Percentiles rank a stretch among this genome's conserved stretches.
These are phyloP conservation scores for Oreonectes daqikongensis DNA, from an alignment of 2,797 vertebrate genomes.

Conservation along the genomic window DNA sequence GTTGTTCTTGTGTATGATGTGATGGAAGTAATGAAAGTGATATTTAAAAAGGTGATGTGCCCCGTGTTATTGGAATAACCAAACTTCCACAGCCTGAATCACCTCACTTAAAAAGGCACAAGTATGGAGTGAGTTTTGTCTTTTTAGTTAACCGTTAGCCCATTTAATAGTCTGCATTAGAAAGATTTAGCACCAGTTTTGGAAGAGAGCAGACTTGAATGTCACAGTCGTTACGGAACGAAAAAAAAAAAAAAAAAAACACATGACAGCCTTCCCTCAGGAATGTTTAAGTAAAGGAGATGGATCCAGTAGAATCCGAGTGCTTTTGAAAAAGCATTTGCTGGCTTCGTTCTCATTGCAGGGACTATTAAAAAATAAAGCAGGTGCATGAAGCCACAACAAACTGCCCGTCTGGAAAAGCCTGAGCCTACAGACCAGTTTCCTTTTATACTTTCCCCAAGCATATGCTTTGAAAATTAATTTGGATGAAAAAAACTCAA, in stretches of 20 bases:
- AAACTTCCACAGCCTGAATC: constrained; percentile 65
- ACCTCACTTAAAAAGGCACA: constrained; percentile 75
- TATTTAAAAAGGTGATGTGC: constrained; percentile 33
- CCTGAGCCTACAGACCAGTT: constrained; percentile 39
- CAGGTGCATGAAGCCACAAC: constrained; percentile 35
- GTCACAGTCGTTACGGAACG: constrained; percentile 54
- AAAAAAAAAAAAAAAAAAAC: constrained; percentile 56
- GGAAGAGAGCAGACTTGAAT: constrained; percentile 60
- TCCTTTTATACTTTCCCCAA: constrained; percentile 41
- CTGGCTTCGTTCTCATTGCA: constrained; percentile 40
- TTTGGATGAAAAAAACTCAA: constrained; percentile 43
- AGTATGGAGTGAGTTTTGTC: constrained; percentile 75
- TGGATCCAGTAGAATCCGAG: constrained; percentile 62
- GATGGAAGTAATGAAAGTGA: constrained; percentile 36
- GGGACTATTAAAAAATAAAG: constrained; percentile 47
- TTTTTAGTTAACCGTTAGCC: constrained; percentile 61
- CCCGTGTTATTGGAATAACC: constrained; percentile 53
- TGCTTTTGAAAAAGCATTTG: constrained; percentile 61
- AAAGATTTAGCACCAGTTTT: constrained; percentile 75
- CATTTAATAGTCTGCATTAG: constrained; percentile 60
- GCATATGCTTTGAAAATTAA: constrained; percentile 56
- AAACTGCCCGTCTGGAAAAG: constrained; percentile 39
- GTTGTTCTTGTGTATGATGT: constrained; percentile 12
- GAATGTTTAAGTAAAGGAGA: constrained; percentile 64
- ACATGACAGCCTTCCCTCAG: constrained; percentile 50